Base-by-base conservation (phyloP, 2,797 vertebrate genomes). In the Cossypha caffra region DNA sequence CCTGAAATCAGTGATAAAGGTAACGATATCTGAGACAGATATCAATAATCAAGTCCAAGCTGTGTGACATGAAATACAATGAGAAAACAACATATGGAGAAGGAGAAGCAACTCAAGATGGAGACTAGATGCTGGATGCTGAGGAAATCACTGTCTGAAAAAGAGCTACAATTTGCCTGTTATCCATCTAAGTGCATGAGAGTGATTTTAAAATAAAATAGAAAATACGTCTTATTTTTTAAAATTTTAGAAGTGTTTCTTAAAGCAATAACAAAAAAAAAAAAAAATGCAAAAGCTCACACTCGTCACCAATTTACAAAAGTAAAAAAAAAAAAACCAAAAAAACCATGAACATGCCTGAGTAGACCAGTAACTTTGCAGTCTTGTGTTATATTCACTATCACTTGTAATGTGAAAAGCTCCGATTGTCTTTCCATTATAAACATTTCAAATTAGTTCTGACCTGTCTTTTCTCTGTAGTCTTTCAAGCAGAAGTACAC, bases 341-440 rank as follows among this genome's bases (percentile, higher is more conserved):
- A 40, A 17, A 19, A 43, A 24, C 7, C 26, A 0, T 12, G 25
- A 38, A 9, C 2, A 35, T 8, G 4, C 13, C 21, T 77, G 26
- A 61, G 17, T 76, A 59, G 5, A 24, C 5, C 9, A 18, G 24
- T 35, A 26, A n/a, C 16, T 43, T 62, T 45, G 8, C 11, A 45
- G 9, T 29, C 20, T 54, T 58, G 5, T 54, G 21, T 54, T 59
- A 31, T 63, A 20, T 15, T 75, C 31, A n/a, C 19, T 40, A 48
- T 55, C 25, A 74, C 7, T 28, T 35, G 5, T 24, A 55, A 50
- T 16, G 5, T 85, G 33, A 40, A 93, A 88, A 85, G 9, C 3
- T 90, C 26, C 42, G 26, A 54, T 13, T 48, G 6, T 26, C 10
- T 88, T 72, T 18, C 13, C 7, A 8, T 37, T 63, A 48, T 10